A percentile compares a stretch with the other conserved stretches of the same genome.
Conservation (phyloP, 2,797 vertebrate species). For the Poeciliopsis infans region DNA sequence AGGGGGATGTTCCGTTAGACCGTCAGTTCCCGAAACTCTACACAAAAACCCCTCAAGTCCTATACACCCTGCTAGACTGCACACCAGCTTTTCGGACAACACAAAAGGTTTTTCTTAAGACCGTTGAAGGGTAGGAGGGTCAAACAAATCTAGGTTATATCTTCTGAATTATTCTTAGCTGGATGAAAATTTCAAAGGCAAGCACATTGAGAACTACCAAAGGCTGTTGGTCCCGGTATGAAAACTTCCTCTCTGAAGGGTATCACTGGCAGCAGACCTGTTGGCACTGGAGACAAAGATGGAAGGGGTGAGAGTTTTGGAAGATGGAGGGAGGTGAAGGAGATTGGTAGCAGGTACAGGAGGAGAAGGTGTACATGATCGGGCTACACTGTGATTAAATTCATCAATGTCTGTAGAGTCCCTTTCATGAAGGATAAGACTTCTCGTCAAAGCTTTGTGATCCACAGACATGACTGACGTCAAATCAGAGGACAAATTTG, state of each 20-base stretch:
- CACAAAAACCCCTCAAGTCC: too few relatives aligned
- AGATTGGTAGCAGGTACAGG: slow-evolving; percentile 39
- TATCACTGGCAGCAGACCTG: slow-evolving; percentile 5
- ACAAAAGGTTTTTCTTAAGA: too few relatives aligned
- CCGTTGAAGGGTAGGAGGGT: too few relatives aligned
- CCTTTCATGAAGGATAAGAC: slow-evolving; percentile 3
- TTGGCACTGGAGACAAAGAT: slow-evolving; percentile 1
- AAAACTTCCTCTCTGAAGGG: slow-evolving; percentile 17
- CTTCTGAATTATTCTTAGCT: neutral
- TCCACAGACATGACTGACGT: neutral
- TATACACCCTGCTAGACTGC: too few relatives aligned
- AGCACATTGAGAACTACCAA: slow-evolving; percentile 39
- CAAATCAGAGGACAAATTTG: neutral
- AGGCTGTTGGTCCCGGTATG: slow-evolving; percentile 25
- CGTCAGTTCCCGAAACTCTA: too few relatives aligned
- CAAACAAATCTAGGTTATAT: neutral
- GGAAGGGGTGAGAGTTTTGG: slow-evolving; percentile 9
- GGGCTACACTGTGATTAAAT: neutral
- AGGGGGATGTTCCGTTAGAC: too few relatives aligned
- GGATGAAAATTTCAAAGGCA: neutral
- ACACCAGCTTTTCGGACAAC: too few relatives aligned
- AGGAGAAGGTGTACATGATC: slow-evolving; percentile 27
- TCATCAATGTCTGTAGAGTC: neutral
- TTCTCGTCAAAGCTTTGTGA: slow-evolving; percentile 14
- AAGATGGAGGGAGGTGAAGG: slow-evolving; percentile 40